Percentiles rank a stretch among this genome's conserved stretches.
Conservation (phyloP, 2,888 invertebrate species). For the Nezara viridula region DNA sequence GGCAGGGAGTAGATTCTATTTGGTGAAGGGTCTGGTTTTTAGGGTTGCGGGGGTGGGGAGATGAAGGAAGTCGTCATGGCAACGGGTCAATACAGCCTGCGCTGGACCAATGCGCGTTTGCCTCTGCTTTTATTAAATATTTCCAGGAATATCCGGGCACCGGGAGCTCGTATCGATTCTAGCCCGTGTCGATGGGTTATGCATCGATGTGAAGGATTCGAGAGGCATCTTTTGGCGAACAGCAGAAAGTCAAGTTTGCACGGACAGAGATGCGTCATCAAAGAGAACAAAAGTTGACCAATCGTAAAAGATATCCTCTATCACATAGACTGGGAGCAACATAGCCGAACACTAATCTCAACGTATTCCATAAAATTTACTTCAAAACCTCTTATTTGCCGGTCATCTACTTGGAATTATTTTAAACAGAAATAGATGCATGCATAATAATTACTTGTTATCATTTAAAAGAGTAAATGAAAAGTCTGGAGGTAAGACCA, state of each 20-base stretch:
- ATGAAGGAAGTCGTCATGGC: constrained; percentile 20
- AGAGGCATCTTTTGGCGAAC: not conserved
- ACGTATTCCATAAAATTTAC: too few relatives aligned
- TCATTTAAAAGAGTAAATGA: too few relatives aligned
- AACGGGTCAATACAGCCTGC: constrained; percentile 39
- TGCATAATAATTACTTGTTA: too few relatives aligned
- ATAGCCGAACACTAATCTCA: too few relatives aligned
- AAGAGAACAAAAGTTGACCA: not conserved
- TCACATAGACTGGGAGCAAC: too few relatives aligned
- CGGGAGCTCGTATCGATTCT: constrained; percentile 26
- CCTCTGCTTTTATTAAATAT: constrained; percentile 10
- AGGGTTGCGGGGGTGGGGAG: not conserved
- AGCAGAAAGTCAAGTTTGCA: not conserved
- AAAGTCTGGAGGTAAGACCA: too few relatives aligned
- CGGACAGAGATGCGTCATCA: not conserved
- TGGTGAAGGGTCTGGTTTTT: constrained; percentile 35
- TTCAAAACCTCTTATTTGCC: too few relatives aligned
- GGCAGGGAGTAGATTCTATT: constrained; percentile 1
- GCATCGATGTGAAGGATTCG: not conserved
- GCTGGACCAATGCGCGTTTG: constrained; percentile 15
- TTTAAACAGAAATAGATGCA: too few relatives aligned
- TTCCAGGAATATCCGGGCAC: constrained; percentile 36
- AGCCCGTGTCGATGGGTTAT: not conserved
- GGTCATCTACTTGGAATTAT: too few relatives aligned
- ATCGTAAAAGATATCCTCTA: too few relatives aligned